Conservation (phyloP, 2,888 invertebrate species). For the Ellobium chinense region DNA sequence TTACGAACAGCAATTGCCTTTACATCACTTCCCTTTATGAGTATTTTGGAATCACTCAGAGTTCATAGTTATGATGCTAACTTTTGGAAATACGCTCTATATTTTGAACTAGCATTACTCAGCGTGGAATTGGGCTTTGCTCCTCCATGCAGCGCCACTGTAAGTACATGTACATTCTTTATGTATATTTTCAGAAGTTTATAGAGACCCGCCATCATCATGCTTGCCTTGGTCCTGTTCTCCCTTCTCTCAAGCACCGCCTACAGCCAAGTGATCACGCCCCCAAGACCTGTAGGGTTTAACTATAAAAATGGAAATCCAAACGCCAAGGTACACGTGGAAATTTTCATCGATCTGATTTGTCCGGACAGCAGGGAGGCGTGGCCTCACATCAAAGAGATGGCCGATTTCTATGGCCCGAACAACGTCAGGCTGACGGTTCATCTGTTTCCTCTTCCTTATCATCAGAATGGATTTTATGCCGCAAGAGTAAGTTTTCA, state of each 20-base stretch:
- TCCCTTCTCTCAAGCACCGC: background rate
- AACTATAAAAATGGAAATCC: constrained; percentile 57
- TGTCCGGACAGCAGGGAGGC: constrained; percentile 68
- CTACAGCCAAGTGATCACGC: constrained; percentile 58
- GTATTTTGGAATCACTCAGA: no score
- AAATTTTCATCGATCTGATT: constrained; percentile 67
- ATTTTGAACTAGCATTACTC: no score
- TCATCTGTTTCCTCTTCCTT: constrained; percentile 72
- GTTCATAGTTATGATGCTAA: no score
- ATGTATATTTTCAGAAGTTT: no score
- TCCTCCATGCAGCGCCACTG: no score
- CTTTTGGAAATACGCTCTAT: no score
- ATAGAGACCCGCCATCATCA: background rate
- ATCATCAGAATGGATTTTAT: constrained; percentile 67
- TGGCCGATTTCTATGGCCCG: constrained; percentile 65
- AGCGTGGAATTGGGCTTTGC: no score
- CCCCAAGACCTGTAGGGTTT: constrained; percentile 62
- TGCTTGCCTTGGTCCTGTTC: background rate
- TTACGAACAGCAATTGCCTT: no score
- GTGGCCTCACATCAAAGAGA: constrained; percentile 57
- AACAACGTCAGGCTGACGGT: constrained; percentile 57
- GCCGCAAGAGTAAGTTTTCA: constrained; percentile 60
- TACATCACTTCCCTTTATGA: no score
- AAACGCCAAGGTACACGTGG: constrained; percentile 61
- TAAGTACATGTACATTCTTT: no score